phyloP scores from a whole-genome alignment of 2,888 invertebrate species.

The Macrostomum cliftonense region DNA sequence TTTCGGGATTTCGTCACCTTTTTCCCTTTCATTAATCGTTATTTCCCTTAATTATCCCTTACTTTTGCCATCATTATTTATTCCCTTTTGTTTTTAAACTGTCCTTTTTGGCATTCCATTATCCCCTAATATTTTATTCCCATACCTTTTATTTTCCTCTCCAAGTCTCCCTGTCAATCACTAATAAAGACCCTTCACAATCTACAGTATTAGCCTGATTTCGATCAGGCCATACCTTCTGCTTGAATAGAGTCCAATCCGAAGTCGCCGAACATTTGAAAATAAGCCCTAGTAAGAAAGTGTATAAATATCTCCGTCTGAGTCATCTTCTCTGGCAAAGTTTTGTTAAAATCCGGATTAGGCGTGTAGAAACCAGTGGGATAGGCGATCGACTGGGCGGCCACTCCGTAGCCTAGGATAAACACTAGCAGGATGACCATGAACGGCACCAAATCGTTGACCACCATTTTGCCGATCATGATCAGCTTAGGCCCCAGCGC shows the following conservation, averaged over 20 bases:
- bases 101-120: too few relatives aligned
- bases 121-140: too few relatives aligned
- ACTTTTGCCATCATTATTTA: too few relatives aligned
- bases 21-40: too few relatives aligned
- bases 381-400: slow-evolving; percentile 34
- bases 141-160: too few relatives aligned
- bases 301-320: not conserved
- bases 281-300: slow-evolving; percentile 1
- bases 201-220: too few relatives aligned
- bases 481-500: slow-evolving; percentile 11
- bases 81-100: too few relatives aligned
- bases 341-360: not conserved
- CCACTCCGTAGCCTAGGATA: slow-evolving; percentile 36
- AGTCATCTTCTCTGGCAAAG: not conserved
- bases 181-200: too few relatives aligned
- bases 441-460: slow-evolving; percentile 22
- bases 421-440: slow-evolving; percentile 35
- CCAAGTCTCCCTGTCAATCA: too few relatives aligned
- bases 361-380: slow-evolving; percentile 19
- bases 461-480: slow-evolving; percentile 12
- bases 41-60: too few relatives aligned
- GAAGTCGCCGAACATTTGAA: slow-evolving; percentile 12
- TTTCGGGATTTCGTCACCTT: too few relatives aligned
- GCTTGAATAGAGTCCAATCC: slow-evolving; percentile 8
- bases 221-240: too few relatives aligned